Percentiles rank a stretch among this genome's conserved stretches.
Conservation (phyloP, 2,888 invertebrate genomes). For the Thereva nobilitata region DNA sequence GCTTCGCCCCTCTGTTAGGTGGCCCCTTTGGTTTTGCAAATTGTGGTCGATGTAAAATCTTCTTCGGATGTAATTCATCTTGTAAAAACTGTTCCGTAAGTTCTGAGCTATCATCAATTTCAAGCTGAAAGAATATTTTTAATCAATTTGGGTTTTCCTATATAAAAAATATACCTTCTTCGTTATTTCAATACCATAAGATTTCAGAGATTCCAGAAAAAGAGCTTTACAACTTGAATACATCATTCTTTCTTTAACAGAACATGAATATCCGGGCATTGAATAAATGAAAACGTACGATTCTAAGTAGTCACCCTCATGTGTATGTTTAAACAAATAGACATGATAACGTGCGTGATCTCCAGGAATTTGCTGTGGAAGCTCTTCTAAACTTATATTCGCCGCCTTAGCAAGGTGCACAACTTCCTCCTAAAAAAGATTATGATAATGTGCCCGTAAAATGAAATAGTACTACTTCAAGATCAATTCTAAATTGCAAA, state of each 20-base stretch:
- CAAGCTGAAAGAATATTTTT: conserved; percentile 67
- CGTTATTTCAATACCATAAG: conserved; percentile 74
- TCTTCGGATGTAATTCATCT: conserved; percentile 93
- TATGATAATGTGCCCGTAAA: conserved; percentile 34
- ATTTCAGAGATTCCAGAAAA: conserved; percentile 80
- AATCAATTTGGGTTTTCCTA: not conserved
- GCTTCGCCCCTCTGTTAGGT: conserved; percentile 86
- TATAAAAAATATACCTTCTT: conserved; percentile 72
- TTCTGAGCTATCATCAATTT: conserved; percentile 88
- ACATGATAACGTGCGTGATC: conserved; percentile 84
- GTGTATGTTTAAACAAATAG: conserved; percentile 86
- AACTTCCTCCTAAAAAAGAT: conserved; percentile 69
- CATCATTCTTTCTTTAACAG: conserved; percentile 97
- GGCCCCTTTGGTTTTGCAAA: conserved; percentile 98
- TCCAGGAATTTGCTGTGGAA: conserved; percentile 80
- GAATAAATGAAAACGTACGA: conserved; percentile 95
- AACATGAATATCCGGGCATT: conserved; percentile 95
- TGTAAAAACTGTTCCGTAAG: conserved; percentile 87
- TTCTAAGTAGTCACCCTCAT: conserved; percentile 89
- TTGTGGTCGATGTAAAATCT: conserved; percentile 82
- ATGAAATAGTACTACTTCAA: conserved; percentile 58
- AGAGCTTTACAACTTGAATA: conserved; percentile 97
- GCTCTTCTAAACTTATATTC: conserved; percentile 67
- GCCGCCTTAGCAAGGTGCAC: conserved; percentile 80
- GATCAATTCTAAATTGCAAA: conserved; percentile 84